These are phyloP conservation scores for Drosophila eugracilis DNA, from an alignment of 1,140 invertebrate species.

Conservation along the genomic window DNA sequence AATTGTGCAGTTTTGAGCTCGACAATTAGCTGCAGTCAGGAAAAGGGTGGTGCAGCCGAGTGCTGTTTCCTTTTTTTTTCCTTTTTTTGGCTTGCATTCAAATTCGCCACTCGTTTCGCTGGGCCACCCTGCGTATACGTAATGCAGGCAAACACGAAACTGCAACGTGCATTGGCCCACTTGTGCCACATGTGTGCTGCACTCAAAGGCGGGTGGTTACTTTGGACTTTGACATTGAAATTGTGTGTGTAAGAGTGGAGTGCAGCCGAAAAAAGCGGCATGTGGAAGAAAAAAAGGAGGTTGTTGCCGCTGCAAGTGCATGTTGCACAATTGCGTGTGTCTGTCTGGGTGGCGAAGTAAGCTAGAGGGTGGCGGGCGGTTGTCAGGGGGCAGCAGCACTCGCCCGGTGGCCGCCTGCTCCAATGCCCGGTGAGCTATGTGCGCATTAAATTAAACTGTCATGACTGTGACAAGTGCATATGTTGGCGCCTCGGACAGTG, in stretches of 20 bases:
- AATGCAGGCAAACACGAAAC: slow-evolving; percentile 61
- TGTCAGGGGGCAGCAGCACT: slow-evolving; percentile 30
- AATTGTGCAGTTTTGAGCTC: slow-evolving; percentile 81
- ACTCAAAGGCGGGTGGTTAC: slow-evolving; percentile 38
- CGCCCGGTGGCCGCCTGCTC: slow-evolving; percentile 40
- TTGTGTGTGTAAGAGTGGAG: slow-evolving; percentile 63
- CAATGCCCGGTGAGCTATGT: slow-evolving; percentile 73
- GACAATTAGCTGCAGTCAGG: slow-evolving; percentile 80
- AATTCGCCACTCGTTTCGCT: slow-evolving; percentile 45
- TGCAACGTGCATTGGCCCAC: slow-evolving; percentile 13
- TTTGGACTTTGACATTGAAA: slow-evolving; percentile 80
- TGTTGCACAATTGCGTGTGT: slow-evolving; percentile 82
- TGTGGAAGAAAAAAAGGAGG: slow-evolving; percentile 33
- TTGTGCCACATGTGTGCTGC: slow-evolving; percentile 1
- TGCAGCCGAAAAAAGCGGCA: slow-evolving; percentile 19
- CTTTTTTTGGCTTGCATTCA: slow-evolving; percentile 79
- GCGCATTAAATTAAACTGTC: slow-evolving; percentile 83
- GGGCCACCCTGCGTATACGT: slow-evolving; percentile 68
- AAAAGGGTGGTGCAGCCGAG: slow-evolving; percentile 21
- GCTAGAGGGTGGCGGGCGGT: neutral
- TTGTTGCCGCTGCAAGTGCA: slow-evolving; percentile 57
- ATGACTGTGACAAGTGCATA: slow-evolving; percentile 83
- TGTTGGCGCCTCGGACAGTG: slow-evolving; percentile 76
- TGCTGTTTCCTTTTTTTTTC: slow-evolving; percentile 52
- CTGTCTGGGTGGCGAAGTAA: slow-evolving; percentile 22